phyloP scores from a whole-genome alignment of 2,797 vertebrate species.

The Mionectes olivaceus region DNA sequence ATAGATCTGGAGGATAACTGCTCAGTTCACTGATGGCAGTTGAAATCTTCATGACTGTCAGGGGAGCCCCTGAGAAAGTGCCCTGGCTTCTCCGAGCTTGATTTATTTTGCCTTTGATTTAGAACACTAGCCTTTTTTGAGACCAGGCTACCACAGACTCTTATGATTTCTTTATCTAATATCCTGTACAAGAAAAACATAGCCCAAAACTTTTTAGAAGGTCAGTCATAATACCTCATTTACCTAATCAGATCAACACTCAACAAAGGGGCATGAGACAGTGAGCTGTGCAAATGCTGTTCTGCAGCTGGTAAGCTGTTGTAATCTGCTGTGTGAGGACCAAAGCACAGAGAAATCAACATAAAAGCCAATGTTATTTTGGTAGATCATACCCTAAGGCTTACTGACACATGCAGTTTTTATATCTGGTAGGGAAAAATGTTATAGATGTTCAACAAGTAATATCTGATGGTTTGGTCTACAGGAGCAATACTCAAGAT shows the following conservation, averaged over 20 bases:
- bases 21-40: not conserved
- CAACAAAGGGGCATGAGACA: not conserved
- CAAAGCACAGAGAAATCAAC: not conserved
- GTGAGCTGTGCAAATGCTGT: not conserved
- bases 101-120: not conserved
- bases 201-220: not conserved
- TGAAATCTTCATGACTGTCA: not conserved
- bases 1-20: not conserved
- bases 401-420: not conserved
- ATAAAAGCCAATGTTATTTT: not conserved
- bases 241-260: slow-evolving; percentile 2
- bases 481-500: not conserved
- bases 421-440: not conserved
- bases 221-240: not conserved
- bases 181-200: not conserved
- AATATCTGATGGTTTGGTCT: not conserved
- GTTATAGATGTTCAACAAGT: not conserved
- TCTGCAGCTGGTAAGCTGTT: not conserved
- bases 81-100: rapidly evolving
- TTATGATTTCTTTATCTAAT: not conserved
- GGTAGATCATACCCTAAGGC: not conserved
- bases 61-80: not conserved
- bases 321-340: not conserved
- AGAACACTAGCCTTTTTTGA: not conserved
- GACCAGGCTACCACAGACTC: not conserved